Conservation (phyloP, 2,888 invertebrate genomes). For the Aproaerema taeniolella region DNA sequence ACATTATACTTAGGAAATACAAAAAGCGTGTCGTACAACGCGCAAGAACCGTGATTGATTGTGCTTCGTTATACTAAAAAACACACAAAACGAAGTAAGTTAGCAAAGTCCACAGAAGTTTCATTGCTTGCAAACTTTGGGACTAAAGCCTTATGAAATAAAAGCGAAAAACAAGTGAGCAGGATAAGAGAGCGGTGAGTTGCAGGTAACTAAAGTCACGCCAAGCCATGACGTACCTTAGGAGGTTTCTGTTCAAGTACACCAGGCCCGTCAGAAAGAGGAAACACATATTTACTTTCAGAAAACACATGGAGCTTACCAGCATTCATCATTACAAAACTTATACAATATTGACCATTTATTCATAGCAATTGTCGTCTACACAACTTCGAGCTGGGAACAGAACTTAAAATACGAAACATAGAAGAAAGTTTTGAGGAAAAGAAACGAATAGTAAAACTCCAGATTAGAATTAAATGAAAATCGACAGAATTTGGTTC, state of each 20-base stretch:
- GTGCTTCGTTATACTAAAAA: constrained; percentile 36
- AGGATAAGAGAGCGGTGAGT: constrained; percentile 47
- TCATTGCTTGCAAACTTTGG: constrained; percentile 36
- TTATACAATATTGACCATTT: no score
- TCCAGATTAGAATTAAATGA: background rate
- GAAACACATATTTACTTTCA: constrained; percentile 55
- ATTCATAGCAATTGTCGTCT: no score
- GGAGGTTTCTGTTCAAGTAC: constrained; percentile 68
- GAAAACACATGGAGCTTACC: constrained; percentile 1
- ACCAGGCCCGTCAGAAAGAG: constrained; percentile 68
- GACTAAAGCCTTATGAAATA: constrained; percentile 45
- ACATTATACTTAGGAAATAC: constrained; percentile 14
- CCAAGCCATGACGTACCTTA: constrained; percentile 72
- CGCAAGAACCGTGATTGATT: constrained; percentile 32
- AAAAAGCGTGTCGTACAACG: constrained; percentile 26
- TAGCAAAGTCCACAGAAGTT: constrained; percentile 20
- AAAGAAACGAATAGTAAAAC: background rate
- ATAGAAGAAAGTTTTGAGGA: background rate
- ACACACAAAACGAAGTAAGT: constrained; percentile 27
- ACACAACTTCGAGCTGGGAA: no score
- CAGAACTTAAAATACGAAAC: no score
- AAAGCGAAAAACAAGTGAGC: constrained; percentile 59
- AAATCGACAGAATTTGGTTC: background rate
- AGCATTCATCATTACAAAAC: no score
- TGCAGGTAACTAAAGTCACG: constrained; percentile 36